Conservation (phyloP, 2,797 vertebrate species). For the Sebastes oblongus region DNA sequence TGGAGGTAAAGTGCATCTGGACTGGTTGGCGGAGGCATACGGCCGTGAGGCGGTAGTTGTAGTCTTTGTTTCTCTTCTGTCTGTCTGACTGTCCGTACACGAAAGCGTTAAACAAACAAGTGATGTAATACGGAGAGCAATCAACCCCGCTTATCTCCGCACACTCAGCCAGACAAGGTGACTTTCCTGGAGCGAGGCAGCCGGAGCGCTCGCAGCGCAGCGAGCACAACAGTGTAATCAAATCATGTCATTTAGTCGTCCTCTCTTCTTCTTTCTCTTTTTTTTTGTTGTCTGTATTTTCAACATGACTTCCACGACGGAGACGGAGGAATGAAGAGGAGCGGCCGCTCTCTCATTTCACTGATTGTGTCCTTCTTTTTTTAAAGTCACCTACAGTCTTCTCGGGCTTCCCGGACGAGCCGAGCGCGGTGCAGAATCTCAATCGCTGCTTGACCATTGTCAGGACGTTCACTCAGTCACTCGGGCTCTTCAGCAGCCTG, state of each 20-base stretch:
- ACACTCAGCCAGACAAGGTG: conserved; percentile 58
- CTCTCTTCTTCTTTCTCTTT: background rate
- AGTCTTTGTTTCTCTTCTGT: background rate
- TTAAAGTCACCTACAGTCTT: conserved; percentile 58
- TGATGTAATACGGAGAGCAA: conserved; percentile 27
- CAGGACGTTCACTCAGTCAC: conserved; percentile 28
- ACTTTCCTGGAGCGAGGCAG: conserved; percentile 58
- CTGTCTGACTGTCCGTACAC: conserved; percentile 2
- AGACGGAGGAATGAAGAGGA: conserved; percentile 10
- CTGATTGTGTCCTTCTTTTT: conserved; percentile 35
- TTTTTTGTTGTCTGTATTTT: conserved; percentile 5
- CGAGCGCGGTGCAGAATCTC: conserved; percentile 41
- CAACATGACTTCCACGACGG: conserved; percentile 27
- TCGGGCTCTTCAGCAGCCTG: conserved; percentile 4
- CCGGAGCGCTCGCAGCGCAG: conserved; percentile 20
- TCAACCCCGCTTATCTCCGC: conserved; percentile 10
- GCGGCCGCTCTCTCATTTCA: conserved; percentile 23
- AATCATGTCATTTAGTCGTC: conserved; percentile 57
- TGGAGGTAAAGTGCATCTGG: background rate
- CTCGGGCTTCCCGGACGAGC: conserved; percentile 23
- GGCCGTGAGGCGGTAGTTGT: background rate
- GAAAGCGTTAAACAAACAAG: conserved; percentile 30
- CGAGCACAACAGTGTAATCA: conserved; percentile 60
- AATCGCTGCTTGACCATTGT: conserved; percentile 44
- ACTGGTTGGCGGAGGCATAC: background rate